These are phyloP conservation scores for Podocnemis expansa DNA, from an alignment of 2,113 vertebrate species.

Conservation along the genomic window DNA sequence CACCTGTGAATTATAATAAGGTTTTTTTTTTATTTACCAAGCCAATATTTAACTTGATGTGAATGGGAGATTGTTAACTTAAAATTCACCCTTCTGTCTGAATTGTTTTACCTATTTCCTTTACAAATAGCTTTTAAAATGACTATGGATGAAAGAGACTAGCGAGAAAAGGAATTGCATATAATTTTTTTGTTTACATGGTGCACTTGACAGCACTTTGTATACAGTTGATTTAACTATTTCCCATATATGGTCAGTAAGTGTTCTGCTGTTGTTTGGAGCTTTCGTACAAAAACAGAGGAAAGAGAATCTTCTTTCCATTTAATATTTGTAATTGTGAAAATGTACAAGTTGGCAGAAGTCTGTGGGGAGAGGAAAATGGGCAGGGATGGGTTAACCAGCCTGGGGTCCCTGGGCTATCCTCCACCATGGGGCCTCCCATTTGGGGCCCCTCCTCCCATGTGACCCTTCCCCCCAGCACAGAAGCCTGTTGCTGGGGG, in stretches of 20 bases:
- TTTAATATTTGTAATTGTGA: neutral
- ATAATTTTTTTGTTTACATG: constrained; percentile 51
- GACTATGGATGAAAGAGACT: constrained; percentile 37
- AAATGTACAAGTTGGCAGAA: neutral
- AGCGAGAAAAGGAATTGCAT: constrained; percentile 11
- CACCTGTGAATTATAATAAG: neutral
- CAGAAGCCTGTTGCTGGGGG: too few relatives aligned
- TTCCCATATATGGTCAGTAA: constrained; percentile 55
- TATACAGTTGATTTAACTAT: neutral
- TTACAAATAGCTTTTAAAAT: neutral
- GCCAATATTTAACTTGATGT: constrained; percentile 12
- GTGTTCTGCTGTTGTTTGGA: constrained; percentile 48
- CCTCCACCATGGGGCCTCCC: too few relatives aligned
- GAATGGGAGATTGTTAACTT: neutral
- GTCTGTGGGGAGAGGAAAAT: neutral
- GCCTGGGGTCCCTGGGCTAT: too few relatives aligned
- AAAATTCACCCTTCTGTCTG: neutral
- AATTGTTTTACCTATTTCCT: neutral
- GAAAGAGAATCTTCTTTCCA: neutral
- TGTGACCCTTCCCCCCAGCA: too few relatives aligned
- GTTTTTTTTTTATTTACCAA: neutral
- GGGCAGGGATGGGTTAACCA: too few relatives aligned
- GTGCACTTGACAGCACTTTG: constrained; percentile 51
- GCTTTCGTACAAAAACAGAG: constrained; percentile 7
- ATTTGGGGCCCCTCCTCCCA: too few relatives aligned